Conservation (phyloP, 2,797 vertebrate genomes). For the Ctenopoma multispine region DNA sequence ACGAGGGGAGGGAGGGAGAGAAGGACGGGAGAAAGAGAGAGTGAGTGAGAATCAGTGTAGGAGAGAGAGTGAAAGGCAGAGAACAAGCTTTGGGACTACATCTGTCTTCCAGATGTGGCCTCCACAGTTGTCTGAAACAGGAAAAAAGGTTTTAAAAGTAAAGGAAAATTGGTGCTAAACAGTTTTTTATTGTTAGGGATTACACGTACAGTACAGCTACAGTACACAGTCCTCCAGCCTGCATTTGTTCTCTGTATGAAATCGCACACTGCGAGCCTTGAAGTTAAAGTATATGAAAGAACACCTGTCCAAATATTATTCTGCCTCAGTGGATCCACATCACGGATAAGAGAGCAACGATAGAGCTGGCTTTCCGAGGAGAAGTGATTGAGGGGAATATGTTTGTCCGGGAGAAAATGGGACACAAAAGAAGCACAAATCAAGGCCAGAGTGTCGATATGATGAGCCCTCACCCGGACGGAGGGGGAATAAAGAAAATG, state of each 20-base stretch:
- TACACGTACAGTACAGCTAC: constrained; percentile 74
- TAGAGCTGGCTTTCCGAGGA: constrained; percentile 54
- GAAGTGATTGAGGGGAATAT: constrained; percentile 32
- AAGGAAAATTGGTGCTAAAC: constrained; percentile 87
- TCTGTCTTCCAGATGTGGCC: constrained; percentile 88
- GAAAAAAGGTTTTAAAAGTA: constrained; percentile 78
- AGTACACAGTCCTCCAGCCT: constrained; percentile 52
- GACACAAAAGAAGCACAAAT: constrained; percentile 37
- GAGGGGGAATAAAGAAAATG: constrained; percentile 5
- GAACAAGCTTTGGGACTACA: constrained; percentile 79
- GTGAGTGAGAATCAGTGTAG: constrained; percentile 67
- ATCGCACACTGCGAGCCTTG: constrained; percentile 62
- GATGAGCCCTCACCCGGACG: constrained; percentile 28
- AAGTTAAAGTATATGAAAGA: constrained; percentile 76
- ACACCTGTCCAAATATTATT: constrained; percentile 88
- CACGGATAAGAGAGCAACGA: constrained; percentile 60
- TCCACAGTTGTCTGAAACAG: constrained; percentile 81
- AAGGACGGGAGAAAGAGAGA: constrained; percentile 68
- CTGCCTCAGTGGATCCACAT: constrained; percentile 72
- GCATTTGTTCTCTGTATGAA: constrained; percentile 55
- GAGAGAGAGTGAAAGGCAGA: constrained; percentile 63
- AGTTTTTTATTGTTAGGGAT: constrained; percentile 87
- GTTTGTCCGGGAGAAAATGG: constrained; percentile 31
- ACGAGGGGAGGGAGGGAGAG: constrained; percentile 47
- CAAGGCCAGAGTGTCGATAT: constrained; percentile 6